Evolutionary conservation across 2,113 vertebrate species (phyloP).

Genomic region (Hydrolagus affinis): DNA sequence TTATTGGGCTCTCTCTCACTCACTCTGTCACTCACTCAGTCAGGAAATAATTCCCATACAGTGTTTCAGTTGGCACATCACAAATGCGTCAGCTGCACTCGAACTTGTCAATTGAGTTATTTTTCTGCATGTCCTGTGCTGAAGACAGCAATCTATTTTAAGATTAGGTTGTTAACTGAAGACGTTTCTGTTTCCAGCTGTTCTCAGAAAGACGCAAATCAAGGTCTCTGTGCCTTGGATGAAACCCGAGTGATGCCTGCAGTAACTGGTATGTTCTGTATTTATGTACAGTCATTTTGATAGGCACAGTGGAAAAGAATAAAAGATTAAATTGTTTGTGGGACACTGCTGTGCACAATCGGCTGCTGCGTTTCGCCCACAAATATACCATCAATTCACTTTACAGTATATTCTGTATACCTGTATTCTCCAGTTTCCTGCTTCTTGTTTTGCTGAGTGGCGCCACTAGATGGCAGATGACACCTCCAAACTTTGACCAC

Average conservation of each 20-base stretch:
- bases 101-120: background rate
- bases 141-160: background rate
- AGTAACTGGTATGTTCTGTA: conserved; percentile 50
- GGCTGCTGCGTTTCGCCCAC: no score
- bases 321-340: no score
- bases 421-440: no score
- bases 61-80: background rate
- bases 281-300: no score
- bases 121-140: background rate
- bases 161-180: background rate
- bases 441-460: no score
- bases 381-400: no score
- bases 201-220: conserved; percentile 53
- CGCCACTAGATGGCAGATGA: no score
- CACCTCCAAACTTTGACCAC: no score
- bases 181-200: conserved; percentile 51
- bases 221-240: conserved; percentile 50
- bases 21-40: no score
- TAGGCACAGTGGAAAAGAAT: no score
- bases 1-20: background rate
- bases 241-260: conserved; percentile 55
- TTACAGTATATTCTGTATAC: no score
- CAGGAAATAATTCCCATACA: background rate
- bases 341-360: no score
- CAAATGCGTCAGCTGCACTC: background rate